Evolutionary conservation across 2,113 vertebrate genomes (phyloP), one percentile per base, ranked within the genome.

Genomic region (Caretta caretta): DNA sequence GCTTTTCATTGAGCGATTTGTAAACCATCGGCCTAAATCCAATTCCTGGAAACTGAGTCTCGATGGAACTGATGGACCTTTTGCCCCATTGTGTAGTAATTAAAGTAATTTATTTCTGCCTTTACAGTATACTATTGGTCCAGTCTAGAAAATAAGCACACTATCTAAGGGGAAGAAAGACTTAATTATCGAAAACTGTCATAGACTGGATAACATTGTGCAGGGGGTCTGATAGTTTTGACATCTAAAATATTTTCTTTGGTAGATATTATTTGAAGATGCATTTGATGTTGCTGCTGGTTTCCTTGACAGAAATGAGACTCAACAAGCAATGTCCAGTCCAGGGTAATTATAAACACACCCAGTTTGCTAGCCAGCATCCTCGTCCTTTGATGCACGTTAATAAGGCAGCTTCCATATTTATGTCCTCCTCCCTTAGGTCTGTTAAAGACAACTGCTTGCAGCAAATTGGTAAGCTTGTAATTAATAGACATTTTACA

Each of bases 231-330:
- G 81, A 7, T 53, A 89, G 54, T 92, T 38, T 84, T 96, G 90
- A 93, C 76, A 84, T 92, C 31, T 95, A 72, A 94, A 95, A 86
- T 94, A 51, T 83, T 96, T 96, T 98, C 96, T 96, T 90, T 97
- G 93, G 78, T 92, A 99, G 99, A 96, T 98, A 51, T 97, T 98
- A 84, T 98, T 99, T 94, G 98, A 99, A 98, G 99, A 99, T 94
- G 98, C 98, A 0, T 98, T 98, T 75, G 98, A 99, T 84, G 96
- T 99, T 94, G 97, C 98, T 87, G 94, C 97, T 72, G 95, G 79
- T 80, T 98, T 98, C 83, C 94, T 98, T 90, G 98, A 98, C 42
- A 93, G 96, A 93, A 97, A 14, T 9, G 92, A 97, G 90, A 80
- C 42, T 89, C 98, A 89, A 38, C 98, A 89, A 38, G 94, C 92